Conservation (phyloP, 1,140 invertebrate species). For the Lanistes nyassanus region DNA sequence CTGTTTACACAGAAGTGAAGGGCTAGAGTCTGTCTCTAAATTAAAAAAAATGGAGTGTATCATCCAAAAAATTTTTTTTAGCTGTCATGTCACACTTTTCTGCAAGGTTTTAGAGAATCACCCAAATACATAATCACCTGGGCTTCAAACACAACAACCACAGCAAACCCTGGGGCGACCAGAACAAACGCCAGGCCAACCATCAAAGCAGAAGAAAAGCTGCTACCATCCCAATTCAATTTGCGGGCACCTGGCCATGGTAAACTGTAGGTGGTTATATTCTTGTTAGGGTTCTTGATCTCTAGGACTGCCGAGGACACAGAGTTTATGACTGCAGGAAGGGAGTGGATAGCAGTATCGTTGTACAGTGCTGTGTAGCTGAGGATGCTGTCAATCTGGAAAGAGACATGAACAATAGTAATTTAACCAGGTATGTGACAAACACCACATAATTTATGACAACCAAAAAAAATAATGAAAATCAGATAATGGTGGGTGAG, state of each 20-base stretch:
- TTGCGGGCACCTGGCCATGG: constrained; percentile 78
- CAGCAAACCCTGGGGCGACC: constrained; percentile 79
- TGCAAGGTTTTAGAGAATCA: background rate
- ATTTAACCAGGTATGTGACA: background rate
- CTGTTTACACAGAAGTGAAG: too few relatives aligned
- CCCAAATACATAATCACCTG: constrained; percentile 72
- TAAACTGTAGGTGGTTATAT: constrained; percentile 63
- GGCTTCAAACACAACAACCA: constrained; percentile 85
- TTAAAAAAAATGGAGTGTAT: too few relatives aligned
- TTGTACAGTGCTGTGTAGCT: constrained; percentile 80
- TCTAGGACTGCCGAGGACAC: constrained; percentile 77
- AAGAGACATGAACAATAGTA: background rate
- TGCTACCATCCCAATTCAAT: constrained; percentile 77
- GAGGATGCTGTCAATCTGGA: constrained; percentile 32
- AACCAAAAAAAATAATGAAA: background rate
- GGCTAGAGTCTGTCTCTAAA: too few relatives aligned
- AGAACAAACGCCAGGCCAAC: constrained; percentile 83
- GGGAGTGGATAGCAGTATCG: constrained; percentile 80
- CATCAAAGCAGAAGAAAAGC: constrained; percentile 77
- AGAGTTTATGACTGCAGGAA: constrained; percentile 81
- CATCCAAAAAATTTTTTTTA: too few relatives aligned
- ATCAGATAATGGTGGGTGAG: too few relatives aligned
- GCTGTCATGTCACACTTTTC: background rate
- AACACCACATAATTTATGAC: background rate
- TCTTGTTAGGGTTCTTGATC: constrained; percentile 12